phyloP scores from a whole-genome alignment of 1,140 invertebrate genomes.

The Eupeodes corollae region DNA sequence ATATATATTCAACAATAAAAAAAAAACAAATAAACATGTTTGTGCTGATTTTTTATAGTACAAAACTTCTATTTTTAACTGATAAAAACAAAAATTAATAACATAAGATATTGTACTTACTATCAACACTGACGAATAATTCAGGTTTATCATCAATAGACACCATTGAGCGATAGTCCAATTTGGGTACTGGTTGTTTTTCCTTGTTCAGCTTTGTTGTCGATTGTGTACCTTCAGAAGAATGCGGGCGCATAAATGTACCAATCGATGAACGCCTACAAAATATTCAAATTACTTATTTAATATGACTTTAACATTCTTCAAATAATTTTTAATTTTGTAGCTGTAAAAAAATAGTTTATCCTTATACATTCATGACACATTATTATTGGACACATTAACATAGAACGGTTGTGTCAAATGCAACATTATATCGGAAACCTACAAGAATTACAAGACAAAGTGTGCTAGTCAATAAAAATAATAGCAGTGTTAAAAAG shows the following conservation, averaged over 20 bases:
- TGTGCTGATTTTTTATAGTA: not conserved
- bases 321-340: not conserved
- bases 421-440: too few species aligned
- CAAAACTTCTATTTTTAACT: not conserved
- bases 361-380: too few species aligned
- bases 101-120: conserved; percentile 49
- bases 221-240: conserved; percentile 63
- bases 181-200: conserved; percentile 51
- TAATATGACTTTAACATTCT: not conserved
- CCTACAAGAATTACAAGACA: too few species aligned
- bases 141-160: conserved; percentile 90
- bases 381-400: too few species aligned
- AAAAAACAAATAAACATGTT: not conserved
- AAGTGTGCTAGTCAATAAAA: too few species aligned
- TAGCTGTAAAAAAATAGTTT: too few species aligned
- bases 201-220: conserved; percentile 42
- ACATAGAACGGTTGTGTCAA: too few species aligned
- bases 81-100: not conserved
- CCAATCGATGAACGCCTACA: conserved; percentile 36
- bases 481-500: too few species aligned
- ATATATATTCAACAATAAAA: not conserved
- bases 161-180: conserved; percentile 85
- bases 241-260: conserved; percentile 40
- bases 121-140: conserved; percentile 86
- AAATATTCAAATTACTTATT: not conserved